Conservation (phyloP, 2,888 invertebrate species). For the Drosophila seclusa region DNA sequence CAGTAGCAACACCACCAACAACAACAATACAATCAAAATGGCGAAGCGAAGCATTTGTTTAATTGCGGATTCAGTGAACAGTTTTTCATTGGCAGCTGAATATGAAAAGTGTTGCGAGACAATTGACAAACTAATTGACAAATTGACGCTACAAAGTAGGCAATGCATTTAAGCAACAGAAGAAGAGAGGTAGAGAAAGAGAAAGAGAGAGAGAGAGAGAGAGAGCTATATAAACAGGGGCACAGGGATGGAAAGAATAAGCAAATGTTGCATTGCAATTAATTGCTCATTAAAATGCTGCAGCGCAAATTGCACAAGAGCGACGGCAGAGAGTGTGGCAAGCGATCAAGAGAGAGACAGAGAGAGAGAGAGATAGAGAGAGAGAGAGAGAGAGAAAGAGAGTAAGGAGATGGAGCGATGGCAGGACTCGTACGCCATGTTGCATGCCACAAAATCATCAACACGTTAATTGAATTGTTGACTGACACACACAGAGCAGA, state of each 20-base stretch:
- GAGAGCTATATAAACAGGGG: not conserved
- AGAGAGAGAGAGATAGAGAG: not conserved
- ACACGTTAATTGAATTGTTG: constrained; percentile 84
- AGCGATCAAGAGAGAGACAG: not conserved
- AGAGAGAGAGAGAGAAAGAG: not conserved
- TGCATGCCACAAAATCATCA: constrained; percentile 83
- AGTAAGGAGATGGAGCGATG: constrained; percentile 1
- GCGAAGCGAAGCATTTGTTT: constrained; percentile 55
- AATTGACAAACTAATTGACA: constrained; percentile 72
- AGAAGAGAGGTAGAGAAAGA: not conserved
- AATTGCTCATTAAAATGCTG: constrained; percentile 80
- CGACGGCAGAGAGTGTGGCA: constrained; percentile 2
- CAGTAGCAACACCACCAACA: not conserved
- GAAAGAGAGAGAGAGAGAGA: not conserved
- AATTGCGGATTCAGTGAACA: constrained; percentile 55
- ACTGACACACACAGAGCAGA: constrained; percentile 73
- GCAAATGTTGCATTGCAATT: constrained; percentile 63
- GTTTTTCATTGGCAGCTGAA: constrained; percentile 10
- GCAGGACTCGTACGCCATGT: constrained; percentile 65
- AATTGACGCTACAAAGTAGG: constrained; percentile 60
- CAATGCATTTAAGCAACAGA: constrained; percentile 13
- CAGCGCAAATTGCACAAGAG: constrained; percentile 32
- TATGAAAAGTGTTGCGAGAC: constrained; percentile 53
- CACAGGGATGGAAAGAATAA: not conserved
- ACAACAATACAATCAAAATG: not conserved